Evolutionary conservation across 1,140 invertebrate species (phyloP).

Genomic region (Drosophila malerkotliana): DNA sequence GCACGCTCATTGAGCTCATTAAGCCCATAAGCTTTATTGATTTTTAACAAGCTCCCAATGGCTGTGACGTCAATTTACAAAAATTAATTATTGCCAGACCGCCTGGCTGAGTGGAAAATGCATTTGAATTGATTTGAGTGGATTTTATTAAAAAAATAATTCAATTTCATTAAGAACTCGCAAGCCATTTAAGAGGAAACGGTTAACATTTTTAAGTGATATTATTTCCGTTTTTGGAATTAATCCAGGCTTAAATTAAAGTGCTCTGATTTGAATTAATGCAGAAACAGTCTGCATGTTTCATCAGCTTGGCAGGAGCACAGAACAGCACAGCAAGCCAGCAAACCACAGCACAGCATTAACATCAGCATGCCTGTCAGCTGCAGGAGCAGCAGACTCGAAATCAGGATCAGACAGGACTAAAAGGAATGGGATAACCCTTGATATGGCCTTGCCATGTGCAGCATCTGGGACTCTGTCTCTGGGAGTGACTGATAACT

Average conservation of each 20-base stretch:
- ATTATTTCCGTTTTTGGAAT: neutral
- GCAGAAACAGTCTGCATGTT: constrained; percentile 2
- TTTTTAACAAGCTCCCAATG: constrained; percentile 59
- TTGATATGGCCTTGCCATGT: constrained; percentile 23
- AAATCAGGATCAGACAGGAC: constrained; percentile 2
- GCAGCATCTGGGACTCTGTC: constrained; percentile 34
- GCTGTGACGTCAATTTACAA: constrained; percentile 42
- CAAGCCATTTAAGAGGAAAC: constrained; percentile 7
- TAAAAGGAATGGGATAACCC: constrained; percentile 19
- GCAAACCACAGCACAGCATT: constrained; percentile 41
- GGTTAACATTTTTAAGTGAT: neutral
- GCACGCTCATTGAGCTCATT: constrained; percentile 37
- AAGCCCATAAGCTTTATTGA: constrained; percentile 70
- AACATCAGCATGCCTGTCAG: constrained; percentile 48
- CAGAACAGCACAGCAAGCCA: constrained; percentile 34
- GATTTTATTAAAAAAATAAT: constrained; percentile 34
- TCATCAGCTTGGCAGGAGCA: constrained; percentile 17
- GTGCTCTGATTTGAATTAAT: neutral
- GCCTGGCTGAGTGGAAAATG: constrained; percentile 28
- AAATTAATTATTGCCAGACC: constrained; percentile 55
- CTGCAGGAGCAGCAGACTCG: constrained; percentile 16
- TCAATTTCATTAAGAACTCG: constrained; percentile 21
- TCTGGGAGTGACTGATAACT: constrained; percentile 66
- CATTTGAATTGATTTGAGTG: constrained; percentile 57
- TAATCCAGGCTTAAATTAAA: neutral